Percentiles rank a stretch among this genome's conserved stretches.
Evolutionary conservation across 2,888 invertebrate genomes (phyloP).

Genomic region (Poecilus cupreus): DNA sequence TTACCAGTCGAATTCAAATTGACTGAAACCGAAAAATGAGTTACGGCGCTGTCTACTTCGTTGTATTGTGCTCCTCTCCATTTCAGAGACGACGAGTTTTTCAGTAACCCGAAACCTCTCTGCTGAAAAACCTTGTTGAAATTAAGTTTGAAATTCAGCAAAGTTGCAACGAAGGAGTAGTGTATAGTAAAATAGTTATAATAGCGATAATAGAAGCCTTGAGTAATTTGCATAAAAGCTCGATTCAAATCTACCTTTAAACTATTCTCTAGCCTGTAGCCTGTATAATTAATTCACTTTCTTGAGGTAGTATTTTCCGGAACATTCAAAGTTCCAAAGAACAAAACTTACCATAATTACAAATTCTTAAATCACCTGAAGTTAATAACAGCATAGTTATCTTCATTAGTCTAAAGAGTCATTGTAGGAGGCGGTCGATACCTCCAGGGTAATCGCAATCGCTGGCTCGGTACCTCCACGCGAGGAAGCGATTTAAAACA

Average conservation of each 20-base stretch:
- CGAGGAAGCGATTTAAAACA: slow-evolving; percentile 40
- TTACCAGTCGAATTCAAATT: too few relatives aligned
- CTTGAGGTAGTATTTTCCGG: neutral
- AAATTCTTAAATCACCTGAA: slow-evolving; percentile 7
- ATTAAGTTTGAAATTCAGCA: neutral
- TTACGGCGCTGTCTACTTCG: too few relatives aligned
- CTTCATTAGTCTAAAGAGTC: slow-evolving; percentile 7
- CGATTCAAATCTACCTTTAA: neutral
- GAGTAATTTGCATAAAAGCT: neutral
- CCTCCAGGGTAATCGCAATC: neutral
- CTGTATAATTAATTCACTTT: neutral
- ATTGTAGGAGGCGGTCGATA: neutral
- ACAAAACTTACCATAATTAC: neutral
- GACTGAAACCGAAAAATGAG: too few relatives aligned
- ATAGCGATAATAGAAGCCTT: neutral
- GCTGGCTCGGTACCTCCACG: neutral
- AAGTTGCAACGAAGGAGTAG: neutral
- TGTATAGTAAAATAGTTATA: neutral
- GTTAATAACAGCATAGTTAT: slow-evolving; percentile 30
- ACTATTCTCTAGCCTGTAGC: neutral
- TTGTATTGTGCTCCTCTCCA: neutral
- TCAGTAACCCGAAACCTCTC: too few relatives aligned
- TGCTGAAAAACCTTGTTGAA: neutral
- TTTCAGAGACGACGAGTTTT: neutral
- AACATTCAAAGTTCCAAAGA: neutral